Evolutionary conservation across 2,113 vertebrate species (phyloP), one percentile per base, ranked within the genome.

Genomic region (Miniopterus natalensis): DNA sequence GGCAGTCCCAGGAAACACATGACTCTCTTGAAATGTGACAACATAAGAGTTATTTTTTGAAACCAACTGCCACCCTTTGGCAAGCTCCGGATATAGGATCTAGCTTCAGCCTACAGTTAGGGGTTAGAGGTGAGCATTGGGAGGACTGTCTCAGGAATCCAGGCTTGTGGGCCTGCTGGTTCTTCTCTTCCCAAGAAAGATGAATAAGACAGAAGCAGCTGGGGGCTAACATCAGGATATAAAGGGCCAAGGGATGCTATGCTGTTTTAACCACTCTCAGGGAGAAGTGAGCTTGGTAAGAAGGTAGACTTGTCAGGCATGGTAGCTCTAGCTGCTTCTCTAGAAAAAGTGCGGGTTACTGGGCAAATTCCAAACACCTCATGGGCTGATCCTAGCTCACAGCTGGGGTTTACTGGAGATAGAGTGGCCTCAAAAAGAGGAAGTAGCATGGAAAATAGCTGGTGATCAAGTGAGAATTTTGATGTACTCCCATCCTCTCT

Each of bases 31-130:
- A 79, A 79, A 59, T 84, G 29, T 85, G 70, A 75, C 73, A 70
- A 15, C n/a, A 42, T 47, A 57, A 74, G 63, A 78, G 88, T 89
- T 91, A 68, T 84, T 75, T 86, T 94, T 85, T 89, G 65, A 96
- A 93, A 68, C 10, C 51, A 90, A n/a, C 15, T 59, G 40, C 63
- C 36, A 20, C 45, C 20, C 14, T 91, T 79, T 80, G 74, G 31
- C 68, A 79, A 95, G 25, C 40, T 79, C 94, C 29, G 57, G 40
- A 45, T 25, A 1, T 85, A 75, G 74, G 29, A 63, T 91, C 40
- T 73, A 59, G 49, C 70, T 68, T 74, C 51, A 71, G 55, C 83
- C 53, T 40, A 68, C 36, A 45, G 6, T 9, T 25, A 45, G 77
- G 61, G 15, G 7, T 74, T 63, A 27, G 59, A 87, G 25, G 17